Evolutionary conservation across 2,797 vertebrate genomes (phyloP), one percentile per base, ranked within the genome.

Genomic region (Thalassophryne amazonica): DNA sequence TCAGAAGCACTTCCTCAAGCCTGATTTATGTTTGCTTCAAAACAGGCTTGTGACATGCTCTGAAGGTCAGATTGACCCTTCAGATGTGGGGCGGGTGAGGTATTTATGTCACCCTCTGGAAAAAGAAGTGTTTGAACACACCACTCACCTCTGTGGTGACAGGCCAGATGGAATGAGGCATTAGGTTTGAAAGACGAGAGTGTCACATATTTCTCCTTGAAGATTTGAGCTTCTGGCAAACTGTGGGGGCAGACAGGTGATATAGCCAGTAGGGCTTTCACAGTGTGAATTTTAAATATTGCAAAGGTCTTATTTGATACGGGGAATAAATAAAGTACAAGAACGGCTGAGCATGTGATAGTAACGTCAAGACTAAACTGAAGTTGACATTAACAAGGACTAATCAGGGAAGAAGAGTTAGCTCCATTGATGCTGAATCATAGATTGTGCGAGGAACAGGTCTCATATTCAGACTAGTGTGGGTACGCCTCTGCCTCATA

Each of bases 101-200:
- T 65, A 50, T 77, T 79, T 71, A 73, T 69, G 73, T 84, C 73
- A 61, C 67, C 72, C 60, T 70, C 41, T 81, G 74, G n/a, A 83
- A 78, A 78, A 71, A 78, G 64, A 76, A 72, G 61, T 58, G 65
- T 67, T 73, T 66, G 65, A 84, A 75, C 73, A 68, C 74, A 57
- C 62, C 77, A 62, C 67, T 75, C 71, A 74, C 69, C 59, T 75
- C 19, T n/a, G 25, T 72, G 60, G 78, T 42, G 42, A 56, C 40
- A 58, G 58, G 74, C 72, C 65, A 77, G 66, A 67, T 65, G 49
- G 64, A 76, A 75, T 71, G 67, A 74, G 60, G 45, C 71, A 62
- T 39, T 69, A 58, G 62, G 35, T 56, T 53, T 59, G 62, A 11
- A 69, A 58, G 58, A 72, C 31, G 16, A 56, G 60, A 14, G 65